These are phyloP conservation scores for Cyanoliseus patagonus DNA, from an alignment of 2,113 vertebrate genomes.

Conservation along the genomic window DNA sequence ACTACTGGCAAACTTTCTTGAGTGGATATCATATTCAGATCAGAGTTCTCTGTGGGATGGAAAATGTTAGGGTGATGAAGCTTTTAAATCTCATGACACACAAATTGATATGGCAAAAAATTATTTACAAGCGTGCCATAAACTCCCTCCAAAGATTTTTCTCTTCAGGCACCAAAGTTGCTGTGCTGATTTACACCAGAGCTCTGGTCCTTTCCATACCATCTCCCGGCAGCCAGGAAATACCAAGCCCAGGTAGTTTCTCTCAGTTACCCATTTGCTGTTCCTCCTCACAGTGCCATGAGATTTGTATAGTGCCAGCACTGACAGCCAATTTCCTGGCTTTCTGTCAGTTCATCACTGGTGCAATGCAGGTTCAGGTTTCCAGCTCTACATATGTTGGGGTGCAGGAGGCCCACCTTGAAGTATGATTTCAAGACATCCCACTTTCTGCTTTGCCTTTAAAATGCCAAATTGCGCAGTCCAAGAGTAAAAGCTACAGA, in stretches of 20 bases:
- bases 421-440: background rate
- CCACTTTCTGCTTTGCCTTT: background rate
- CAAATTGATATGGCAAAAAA: background rate
- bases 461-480: background rate
- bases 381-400: background rate
- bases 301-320: slow-evolving; percentile 3
- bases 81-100: background rate
- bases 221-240: background rate
- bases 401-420: background rate
- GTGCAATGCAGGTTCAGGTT: background rate
- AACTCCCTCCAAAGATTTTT: background rate
- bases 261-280: background rate
- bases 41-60: background rate
- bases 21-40: background rate
- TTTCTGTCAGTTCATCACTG: background rate
- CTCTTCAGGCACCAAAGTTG: background rate
- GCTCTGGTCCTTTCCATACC: background rate
- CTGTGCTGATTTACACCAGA: background rate
- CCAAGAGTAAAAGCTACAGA: background rate
- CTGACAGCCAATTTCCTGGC: slow-evolving; percentile 9
- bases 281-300: rapidly evolving
- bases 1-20: background rate
- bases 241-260: background rate
- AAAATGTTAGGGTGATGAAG: slow-evolving; percentile 6
- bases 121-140: slow-evolving; percentile 13